phyloP scores from a whole-genome alignment of 2,888 invertebrate genomes.

The Chironomus riparius region DNA sequence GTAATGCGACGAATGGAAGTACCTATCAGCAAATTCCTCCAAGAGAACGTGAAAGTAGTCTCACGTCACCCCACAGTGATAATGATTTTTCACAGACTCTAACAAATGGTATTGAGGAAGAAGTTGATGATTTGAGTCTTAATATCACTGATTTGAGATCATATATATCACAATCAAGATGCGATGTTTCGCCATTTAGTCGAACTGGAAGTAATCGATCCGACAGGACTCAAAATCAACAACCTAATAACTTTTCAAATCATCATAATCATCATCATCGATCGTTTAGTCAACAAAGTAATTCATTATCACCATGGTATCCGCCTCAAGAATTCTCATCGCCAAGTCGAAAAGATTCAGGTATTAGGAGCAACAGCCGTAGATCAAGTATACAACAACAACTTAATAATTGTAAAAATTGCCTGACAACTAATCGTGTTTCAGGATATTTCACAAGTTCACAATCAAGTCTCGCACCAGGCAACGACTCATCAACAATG shows the following conservation, averaged over 20 bases:
- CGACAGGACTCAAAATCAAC: constrained; percentile 45
- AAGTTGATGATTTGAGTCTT: constrained; percentile 48
- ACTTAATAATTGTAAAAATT: constrained; percentile 56
- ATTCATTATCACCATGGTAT: constrained; percentile 36
- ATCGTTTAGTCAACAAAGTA: constrained; percentile 37
- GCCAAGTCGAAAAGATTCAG: constrained; percentile 80
- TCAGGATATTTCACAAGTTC: constrained; percentile 85
- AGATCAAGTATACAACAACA: constrained; percentile 80
- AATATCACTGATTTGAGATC: constrained; percentile 63
- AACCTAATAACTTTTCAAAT: constrained; percentile 29
- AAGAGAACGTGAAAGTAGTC: not conserved
- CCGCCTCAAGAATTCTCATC: constrained; percentile 47
- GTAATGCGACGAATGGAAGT: not conserved
- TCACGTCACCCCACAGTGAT: no score
- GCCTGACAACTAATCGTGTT: constrained; percentile 68
- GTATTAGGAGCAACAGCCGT: constrained; percentile 75
- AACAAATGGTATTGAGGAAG: constrained; percentile 39
- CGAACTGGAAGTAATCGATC: constrained; percentile 60
- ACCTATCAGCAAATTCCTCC: not conserved
- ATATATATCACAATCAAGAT: constrained; percentile 63
- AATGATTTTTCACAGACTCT: not conserved
- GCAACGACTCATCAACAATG: not conserved
- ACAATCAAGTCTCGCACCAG: constrained; percentile 51
- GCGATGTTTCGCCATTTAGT: constrained; percentile 61
- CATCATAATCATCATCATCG: constrained; percentile 40